Conservation (phyloP, 1,140 invertebrate species). For the Euschistus heros region DNA sequence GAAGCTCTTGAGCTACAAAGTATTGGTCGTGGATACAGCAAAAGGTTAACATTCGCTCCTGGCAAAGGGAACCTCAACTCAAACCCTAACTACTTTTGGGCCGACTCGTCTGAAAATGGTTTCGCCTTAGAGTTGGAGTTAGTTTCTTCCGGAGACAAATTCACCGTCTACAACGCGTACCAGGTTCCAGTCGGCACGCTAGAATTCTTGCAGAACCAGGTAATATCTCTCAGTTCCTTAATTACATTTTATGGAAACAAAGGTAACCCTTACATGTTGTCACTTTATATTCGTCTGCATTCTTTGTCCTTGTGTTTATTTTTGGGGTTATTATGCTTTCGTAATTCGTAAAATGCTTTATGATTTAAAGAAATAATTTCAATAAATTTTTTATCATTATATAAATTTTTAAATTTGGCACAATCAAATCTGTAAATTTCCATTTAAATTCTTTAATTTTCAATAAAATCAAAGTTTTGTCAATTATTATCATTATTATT, state of each 20-base stretch:
- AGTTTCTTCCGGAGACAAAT: conserved; percentile 55
- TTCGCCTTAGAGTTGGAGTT: conserved; percentile 60
- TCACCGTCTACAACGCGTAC: conserved; percentile 53
- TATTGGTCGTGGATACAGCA: conserved; percentile 62
- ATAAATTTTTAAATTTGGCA: too few relatives aligned
- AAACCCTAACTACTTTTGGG: conserved; percentile 64
- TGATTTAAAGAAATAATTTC: too few relatives aligned
- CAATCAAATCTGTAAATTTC: too few relatives aligned
- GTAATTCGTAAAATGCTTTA: background rate
- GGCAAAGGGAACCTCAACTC: conserved; percentile 49
- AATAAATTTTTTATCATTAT: too few relatives aligned
- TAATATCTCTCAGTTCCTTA: conserved; percentile 33
- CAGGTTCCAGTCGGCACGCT: conserved; percentile 48
- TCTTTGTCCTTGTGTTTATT: background rate
- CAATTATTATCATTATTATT: too few relatives aligned
- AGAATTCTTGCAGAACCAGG: conserved; percentile 49
- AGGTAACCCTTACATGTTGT: conserved; percentile 12
- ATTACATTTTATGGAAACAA: conserved; percentile 22
- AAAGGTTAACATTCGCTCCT: conserved; percentile 59
- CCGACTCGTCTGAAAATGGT: conserved; percentile 58
- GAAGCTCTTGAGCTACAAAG: conserved; percentile 51
- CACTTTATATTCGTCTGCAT: background rate
- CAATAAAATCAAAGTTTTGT: too few relatives aligned
- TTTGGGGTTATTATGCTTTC: background rate
- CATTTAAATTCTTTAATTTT: too few relatives aligned